Evolutionary conservation across 1,140 invertebrate genomes (phyloP), one percentile per base, ranked within the genome.

Genomic region (Euwallacea fornicatus): DNA sequence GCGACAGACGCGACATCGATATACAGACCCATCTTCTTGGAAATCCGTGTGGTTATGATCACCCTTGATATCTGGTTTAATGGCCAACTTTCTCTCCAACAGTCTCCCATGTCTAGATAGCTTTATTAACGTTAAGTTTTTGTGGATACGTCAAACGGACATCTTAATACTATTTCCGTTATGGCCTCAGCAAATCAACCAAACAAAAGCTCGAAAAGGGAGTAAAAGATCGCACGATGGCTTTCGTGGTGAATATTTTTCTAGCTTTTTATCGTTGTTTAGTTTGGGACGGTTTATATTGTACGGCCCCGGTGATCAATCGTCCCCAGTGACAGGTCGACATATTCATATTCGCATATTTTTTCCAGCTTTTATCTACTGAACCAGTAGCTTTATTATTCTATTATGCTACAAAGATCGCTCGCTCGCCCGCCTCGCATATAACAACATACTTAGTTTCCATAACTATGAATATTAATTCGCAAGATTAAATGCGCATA

Each of bases 1-100:
- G 76, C 78, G 80, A 81, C 80, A 72, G 72, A 76, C 75, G 70
- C 76, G 77, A 78, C 78, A 76, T 74, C 73, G 70, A 75, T 71
- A 69, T 61, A 43, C 13, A 33, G 63, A 33, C 47, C 65, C 58
- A 66, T 55, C 64, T 72, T 72, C 70, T 66, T 61, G 65, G 70
- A 72, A 72, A 61, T 61, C 50, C 15, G 15, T 61, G 33, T 54
- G 50, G 33, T 64, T 55, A 71, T 42, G 43, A 63, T 15, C 65
- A 67, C 13, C 63, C 54, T 56, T 16, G n/a, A 62, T 54, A 33
- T 16, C 11, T 63, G 16, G 62, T 65, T 65, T 62, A 71, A 62
- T 65, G 50, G 33, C 65, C 61, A 70, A 70, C 6, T 64, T 70
- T 68, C 56, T 10, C 10, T 9, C 21, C 6, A 58, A 58, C 6